A percentile compares a stretch with the other conserved stretches of the same genome.
phyloP scores from a whole-genome alignment of 1,140 invertebrate genomes.

The Ceratoteleas bidentatus region DNA sequence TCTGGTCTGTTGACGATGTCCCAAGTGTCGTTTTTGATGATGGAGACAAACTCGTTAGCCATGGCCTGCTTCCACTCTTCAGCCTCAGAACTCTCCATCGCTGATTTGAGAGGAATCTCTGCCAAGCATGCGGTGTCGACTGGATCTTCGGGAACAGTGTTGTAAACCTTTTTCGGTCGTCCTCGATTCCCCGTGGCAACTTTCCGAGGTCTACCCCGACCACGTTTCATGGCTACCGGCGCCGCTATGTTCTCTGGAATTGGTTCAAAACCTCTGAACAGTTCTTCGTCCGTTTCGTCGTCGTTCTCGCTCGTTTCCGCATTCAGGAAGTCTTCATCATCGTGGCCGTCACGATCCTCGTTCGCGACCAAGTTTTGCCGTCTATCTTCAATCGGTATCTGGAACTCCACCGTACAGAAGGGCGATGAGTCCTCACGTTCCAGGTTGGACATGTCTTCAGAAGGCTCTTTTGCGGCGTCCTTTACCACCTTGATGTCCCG shows the following conservation, averaged over 20 bases:
- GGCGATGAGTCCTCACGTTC: background rate
- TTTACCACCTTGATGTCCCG: constrained; percentile 54
- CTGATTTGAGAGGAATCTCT: background rate
- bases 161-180: background rate
- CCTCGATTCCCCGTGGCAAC: background rate
- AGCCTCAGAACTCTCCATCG: too few species aligned
- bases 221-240: background rate
- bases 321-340: background rate
- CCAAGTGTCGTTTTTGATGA: background rate
- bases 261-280: background rate
- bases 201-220: background rate
- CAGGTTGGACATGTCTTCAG: background rate
- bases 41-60: too few species aligned
- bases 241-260: background rate
- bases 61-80: too few species aligned
- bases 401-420: background rate
- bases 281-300: background rate
- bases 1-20: constrained; percentile 62
- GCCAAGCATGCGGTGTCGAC: background rate
- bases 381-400: background rate
- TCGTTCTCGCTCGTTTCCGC: background rate
- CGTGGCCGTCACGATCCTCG: background rate
- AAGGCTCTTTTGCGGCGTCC: background rate
- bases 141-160: background rate
- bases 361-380: background rate